Evolutionary conservation across 1,140 invertebrate genomes (phyloP).

Genomic region (Steinernema feltiae): DNA sequence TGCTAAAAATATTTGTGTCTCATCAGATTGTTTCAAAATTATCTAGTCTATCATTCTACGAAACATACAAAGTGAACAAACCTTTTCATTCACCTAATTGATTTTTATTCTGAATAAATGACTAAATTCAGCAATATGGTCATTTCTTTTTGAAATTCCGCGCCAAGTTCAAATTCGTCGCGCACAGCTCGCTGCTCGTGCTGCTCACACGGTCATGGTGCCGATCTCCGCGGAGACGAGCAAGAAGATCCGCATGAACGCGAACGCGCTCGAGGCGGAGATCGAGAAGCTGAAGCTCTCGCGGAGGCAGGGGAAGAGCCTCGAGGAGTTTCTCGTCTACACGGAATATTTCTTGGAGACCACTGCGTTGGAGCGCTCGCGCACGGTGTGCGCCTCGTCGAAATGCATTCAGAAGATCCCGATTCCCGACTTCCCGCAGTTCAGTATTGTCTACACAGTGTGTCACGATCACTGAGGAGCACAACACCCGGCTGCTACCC

Average conservation of each 20-base stretch:
- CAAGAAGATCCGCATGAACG: not conserved
- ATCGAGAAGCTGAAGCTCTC: not conserved
- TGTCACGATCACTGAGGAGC: not conserved
- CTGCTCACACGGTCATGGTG: too few relatives aligned
- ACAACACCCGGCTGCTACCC: not conserved
- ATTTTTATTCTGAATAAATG: too few relatives aligned
- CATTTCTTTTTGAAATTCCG: slow-evolving; percentile 12
- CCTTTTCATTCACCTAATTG: too few relatives aligned
- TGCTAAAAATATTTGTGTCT: too few relatives aligned
- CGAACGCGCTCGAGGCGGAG: not conserved
- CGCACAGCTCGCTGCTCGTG: too few relatives aligned
- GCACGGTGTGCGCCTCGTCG: slow-evolving; percentile 19
- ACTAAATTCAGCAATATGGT: too few relatives aligned
- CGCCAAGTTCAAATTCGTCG: too few relatives aligned
- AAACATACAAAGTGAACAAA: too few relatives aligned
- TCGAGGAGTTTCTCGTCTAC: not conserved
- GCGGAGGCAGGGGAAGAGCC: not conserved
- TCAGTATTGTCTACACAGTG: too few relatives aligned
- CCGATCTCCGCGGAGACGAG: not conserved
- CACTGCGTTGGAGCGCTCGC: not conserved
- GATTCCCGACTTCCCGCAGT: not conserved
- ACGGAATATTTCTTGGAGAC: not conserved
- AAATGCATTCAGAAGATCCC: slow-evolving; percentile 13
- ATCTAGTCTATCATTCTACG: too few relatives aligned
- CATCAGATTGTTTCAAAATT: too few relatives aligned